phyloP scores from a whole-genome alignment of 2,113 vertebrate species.

The Ammodytes dubius region DNA sequence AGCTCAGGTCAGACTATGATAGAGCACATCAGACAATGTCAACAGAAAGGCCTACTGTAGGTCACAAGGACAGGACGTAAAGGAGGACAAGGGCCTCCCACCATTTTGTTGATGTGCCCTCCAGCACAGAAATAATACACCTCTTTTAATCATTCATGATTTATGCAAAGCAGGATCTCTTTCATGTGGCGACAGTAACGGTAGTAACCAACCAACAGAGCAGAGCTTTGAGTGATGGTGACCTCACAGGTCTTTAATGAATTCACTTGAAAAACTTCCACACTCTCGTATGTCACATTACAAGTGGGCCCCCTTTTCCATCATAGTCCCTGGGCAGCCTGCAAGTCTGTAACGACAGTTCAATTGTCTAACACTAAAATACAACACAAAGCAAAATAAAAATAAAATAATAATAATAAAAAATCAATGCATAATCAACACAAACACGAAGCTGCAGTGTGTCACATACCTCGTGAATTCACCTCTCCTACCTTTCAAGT shows the following conservation, averaged over 20 bases:
- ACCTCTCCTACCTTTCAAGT: slow-evolving; percentile 63
- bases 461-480: not conserved
- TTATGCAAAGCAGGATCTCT: slow-evolving; percentile 43
- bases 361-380: not conserved
- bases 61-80: slow-evolving; percentile 48
- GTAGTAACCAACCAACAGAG: not conserved
- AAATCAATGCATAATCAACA: not conserved
- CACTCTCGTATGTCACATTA: not conserved
- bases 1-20: slow-evolving; percentile 17
- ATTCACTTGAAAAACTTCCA: slow-evolving; percentile 54
- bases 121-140: slow-evolving; percentile 59
- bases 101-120: slow-evolving; percentile 61
- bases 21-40: slow-evolving; percentile 58
- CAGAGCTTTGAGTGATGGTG: not conserved
- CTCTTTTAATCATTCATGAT: slow-evolving; percentile 69
- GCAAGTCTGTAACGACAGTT: slow-evolving; percentile 35
- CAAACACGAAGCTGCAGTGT: not conserved
- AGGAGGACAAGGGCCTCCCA: slow-evolving; percentile 45
- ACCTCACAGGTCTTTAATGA: not conserved
- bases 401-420: no score
- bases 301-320: not conserved
- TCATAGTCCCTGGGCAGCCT: not conserved
- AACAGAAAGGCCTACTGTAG: slow-evolving; percentile 48
- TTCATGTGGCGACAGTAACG: slow-evolving; percentile 23
- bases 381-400: not conserved